phyloP scores from a whole-genome alignment of 2,888 invertebrate genomes.

The Macrophya annulata region DNA sequence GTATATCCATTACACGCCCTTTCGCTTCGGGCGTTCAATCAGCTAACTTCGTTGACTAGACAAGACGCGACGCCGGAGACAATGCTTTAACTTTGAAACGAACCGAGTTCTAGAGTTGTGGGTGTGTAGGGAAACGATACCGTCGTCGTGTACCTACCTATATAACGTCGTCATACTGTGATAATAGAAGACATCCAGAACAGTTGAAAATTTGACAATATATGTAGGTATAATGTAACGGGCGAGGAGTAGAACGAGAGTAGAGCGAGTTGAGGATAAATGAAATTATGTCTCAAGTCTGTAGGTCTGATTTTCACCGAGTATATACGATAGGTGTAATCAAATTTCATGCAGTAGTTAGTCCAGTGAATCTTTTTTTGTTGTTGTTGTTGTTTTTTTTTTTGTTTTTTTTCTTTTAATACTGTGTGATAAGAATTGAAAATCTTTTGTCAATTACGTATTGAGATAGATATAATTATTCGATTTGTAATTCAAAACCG shows the following conservation, averaged over 20 bases:
- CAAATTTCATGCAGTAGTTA: not conserved
- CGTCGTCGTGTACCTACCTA: too few species aligned
- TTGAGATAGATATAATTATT: not conserved
- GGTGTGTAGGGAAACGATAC: not conserved
- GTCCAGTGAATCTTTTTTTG: not conserved
- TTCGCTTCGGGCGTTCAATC: constrained; percentile 77
- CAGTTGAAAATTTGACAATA: not conserved
- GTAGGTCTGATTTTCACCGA: not conserved
- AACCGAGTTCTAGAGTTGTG: constrained; percentile 12
- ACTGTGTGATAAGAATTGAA: not conserved
- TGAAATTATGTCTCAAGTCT: not conserved
- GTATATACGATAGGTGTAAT: not conserved
- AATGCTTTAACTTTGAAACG: constrained; percentile 54
- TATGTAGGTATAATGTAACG: not conserved
- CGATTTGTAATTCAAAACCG: not conserved
- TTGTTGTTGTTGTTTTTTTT: too few species aligned
- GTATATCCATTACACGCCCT: constrained; percentile 64
- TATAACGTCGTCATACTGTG: not conserved
- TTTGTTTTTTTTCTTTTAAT: not conserved
- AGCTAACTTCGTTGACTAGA: constrained; percentile 75
- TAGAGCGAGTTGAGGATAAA: not conserved
- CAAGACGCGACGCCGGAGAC: constrained; percentile 65
- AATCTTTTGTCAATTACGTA: constrained; percentile 1
- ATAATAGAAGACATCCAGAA: not conserved
- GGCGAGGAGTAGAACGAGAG: not conserved